A percentile compares a stretch with the other conserved stretches of the same genome.
phyloP scores from a whole-genome alignment of 2,888 invertebrate species.

The Lasioglossum vierecki region DNA sequence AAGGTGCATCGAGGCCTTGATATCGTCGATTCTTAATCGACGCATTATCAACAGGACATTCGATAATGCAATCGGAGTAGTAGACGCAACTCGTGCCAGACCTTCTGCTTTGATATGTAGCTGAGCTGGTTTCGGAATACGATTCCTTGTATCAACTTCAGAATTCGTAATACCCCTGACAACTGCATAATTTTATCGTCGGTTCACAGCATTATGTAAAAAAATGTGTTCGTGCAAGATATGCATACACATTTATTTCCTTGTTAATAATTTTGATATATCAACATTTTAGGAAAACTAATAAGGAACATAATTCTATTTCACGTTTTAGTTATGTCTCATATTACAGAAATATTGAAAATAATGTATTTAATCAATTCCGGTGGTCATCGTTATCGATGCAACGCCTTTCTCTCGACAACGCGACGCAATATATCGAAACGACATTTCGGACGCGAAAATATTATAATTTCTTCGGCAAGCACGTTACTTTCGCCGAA shows the following conservation, averaged over 20 bases:
- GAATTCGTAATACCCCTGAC: background rate
- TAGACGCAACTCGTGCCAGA: constrained; percentile 45
- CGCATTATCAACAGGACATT: constrained; percentile 33
- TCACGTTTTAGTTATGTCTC: background rate
- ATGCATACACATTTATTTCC: background rate
- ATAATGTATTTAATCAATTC: no score
- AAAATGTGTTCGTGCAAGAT: background rate
- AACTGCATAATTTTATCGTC: background rate
- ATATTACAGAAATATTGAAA: no score
- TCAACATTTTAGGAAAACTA: background rate
- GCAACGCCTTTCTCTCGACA: background rate
- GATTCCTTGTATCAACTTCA: constrained; percentile 19
- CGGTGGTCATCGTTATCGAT: no score
- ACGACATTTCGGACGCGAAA: background rate
- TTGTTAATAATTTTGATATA: background rate
- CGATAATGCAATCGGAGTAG: constrained; percentile 50
- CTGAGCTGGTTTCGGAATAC: constrained; percentile 24
- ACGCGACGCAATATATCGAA: background rate
- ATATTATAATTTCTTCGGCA: background rate
- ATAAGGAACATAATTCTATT: background rate
- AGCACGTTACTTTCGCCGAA: background rate
- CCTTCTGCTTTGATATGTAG: constrained; percentile 20
- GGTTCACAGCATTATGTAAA: background rate
- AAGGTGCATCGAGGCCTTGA: constrained; percentile 2
- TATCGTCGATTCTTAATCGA: constrained; percentile 27